Base-by-base conservation (phyloP, 2,113 vertebrate genomes). In the Notothenia rossii region DNA sequence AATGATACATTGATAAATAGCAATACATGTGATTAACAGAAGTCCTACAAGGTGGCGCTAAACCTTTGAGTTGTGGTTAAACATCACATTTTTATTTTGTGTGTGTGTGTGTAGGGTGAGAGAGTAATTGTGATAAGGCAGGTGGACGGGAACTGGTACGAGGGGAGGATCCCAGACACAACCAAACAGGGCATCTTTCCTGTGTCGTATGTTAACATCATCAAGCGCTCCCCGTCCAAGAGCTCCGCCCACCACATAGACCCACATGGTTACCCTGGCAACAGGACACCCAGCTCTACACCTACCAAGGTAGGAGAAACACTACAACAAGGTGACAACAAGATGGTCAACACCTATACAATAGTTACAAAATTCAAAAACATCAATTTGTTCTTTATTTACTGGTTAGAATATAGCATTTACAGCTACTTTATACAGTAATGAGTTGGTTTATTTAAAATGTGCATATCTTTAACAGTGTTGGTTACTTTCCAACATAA, bases 131-230 rank as follows among this genome's bases (percentile, higher is more conserved):
- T 99, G 89, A 92, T 99, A 56, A 96, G 98, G 88, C 95, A 96
- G 92, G 97, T 99, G 89, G 98, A 99, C 94, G 96, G 97, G 92
- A 99, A 99, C 93, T 99, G 98, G 98, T 99, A 97, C 75, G 98
- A 99, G 95, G 98, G 98, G 79, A 98, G 96, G 94, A 97, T 99
- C 86, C 95, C 96, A 67, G 97, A 97, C 85, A 96, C 95, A 81
- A 96, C 91, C 92, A 97, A 96, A 91, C 98, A 99, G 94, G 98
- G 98, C 77, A 99, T 99, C 93, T 99, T 99, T 91, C 98, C 98
- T 0, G 96, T 98, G 64, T 97, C 98, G 79, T 99, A 99, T 3
- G 96, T 99, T 49, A 97, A 99, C 93, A 92, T 98, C 48, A 43
- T 97, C 86, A 99, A 96, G 90, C 96, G 95, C 87, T 97, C 96